Evolutionary conservation across 2,888 invertebrate genomes (phyloP), one percentile per base, ranked within the genome.

Genomic region (Hydraecia micacea): DNA sequence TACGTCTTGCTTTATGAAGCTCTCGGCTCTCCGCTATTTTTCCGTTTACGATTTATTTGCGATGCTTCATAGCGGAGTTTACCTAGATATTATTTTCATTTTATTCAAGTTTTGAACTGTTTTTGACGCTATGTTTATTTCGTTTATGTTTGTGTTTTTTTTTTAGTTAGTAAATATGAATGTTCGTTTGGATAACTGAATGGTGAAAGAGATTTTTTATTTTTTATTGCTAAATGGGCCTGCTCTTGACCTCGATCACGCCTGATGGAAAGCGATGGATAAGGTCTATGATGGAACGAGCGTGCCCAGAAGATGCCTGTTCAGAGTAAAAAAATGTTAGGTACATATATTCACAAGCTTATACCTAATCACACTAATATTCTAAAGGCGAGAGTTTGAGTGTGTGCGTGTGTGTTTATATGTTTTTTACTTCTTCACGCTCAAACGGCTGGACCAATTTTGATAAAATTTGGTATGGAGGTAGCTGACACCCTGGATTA

Each of bases 41-140:
- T 86, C 89, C 89, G 87, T 93, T 92, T 93, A 93, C 91, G 91
- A 92, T 92, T 91, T 93, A 93, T 93, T 93, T 92, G 90, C 84
- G 60, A 81, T 87, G 87, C 87, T 81, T 88, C 88, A 90, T 90
- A 88, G 81, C 80, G 39, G 28, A 86, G 85, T 90, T 86, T 88
- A 86, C 82, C 60, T 80, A 83, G 79, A 89, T 77, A 83, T 86
- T 82, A 77, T 87, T 88, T 90, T 84, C 80, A 86, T 86, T 89
- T 85, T 81, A 84, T 85, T 81, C 77, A 77, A 42, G 74, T 78
- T 87, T 88, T 87, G 71, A 87, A 83, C 69, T 81, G 80, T 85
- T 89, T 86, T 79, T 66, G 73, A 80, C 70, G 52, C 77, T 79
- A 79, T 81, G 71, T 82, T 84, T 83, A 85, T 85, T 81, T 68